A percentile compares a stretch with the other conserved stretches of the same genome.
Conservation (phyloP, 2,888 invertebrate genomes). For the Drosophila imparisetae region DNA sequence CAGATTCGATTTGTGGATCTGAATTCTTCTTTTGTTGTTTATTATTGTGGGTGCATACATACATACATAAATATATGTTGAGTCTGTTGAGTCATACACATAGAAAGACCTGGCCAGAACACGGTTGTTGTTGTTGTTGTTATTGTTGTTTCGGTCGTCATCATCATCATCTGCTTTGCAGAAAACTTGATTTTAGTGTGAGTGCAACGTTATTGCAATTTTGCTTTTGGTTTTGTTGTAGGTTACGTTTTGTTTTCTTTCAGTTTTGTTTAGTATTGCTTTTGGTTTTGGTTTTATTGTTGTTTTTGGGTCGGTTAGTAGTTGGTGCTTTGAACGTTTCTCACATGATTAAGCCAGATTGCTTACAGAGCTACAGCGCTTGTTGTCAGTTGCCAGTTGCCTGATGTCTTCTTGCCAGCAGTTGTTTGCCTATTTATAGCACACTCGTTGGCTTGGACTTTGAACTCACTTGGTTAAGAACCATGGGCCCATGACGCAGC, state of each 20-base stretch:
- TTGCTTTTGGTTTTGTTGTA: constrained; percentile 26
- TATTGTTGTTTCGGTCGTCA: constrained; percentile 36
- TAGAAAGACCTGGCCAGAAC: constrained; percentile 59
- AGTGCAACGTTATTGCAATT: constrained; percentile 49
- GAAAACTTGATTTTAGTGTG: constrained; percentile 49
- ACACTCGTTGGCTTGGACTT: constrained; percentile 63
- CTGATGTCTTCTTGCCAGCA: constrained; percentile 29
- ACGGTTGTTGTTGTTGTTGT: constrained; percentile 12
- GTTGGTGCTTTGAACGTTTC: constrained; percentile 63
- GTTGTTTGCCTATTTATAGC: constrained; percentile 74
- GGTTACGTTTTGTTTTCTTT: constrained; percentile 23
- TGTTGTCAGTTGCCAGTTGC: constrained; percentile 3
- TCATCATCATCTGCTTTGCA: constrained; percentile 36
- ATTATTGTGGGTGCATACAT: constrained; percentile 34
- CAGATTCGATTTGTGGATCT: constrained; percentile 26
- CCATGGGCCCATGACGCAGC: constrained; percentile 68
- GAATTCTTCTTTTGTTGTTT: constrained; percentile 17
- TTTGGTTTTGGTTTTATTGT: constrained; percentile 30
- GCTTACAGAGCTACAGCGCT: constrained; percentile 60
- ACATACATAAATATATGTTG: constrained; percentile 6
- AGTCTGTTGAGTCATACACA: constrained; percentile 61
- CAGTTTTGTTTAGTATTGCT: constrained; percentile 18
- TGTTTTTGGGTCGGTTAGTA: constrained; percentile 46
- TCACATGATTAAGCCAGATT: constrained; percentile 80
- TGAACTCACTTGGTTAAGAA: constrained; percentile 53